Percentiles rank a stretch among this genome's conserved stretches.
phyloP scores from a whole-genome alignment of 2,888 invertebrate genomes.

The Odontothrips loti region DNA sequence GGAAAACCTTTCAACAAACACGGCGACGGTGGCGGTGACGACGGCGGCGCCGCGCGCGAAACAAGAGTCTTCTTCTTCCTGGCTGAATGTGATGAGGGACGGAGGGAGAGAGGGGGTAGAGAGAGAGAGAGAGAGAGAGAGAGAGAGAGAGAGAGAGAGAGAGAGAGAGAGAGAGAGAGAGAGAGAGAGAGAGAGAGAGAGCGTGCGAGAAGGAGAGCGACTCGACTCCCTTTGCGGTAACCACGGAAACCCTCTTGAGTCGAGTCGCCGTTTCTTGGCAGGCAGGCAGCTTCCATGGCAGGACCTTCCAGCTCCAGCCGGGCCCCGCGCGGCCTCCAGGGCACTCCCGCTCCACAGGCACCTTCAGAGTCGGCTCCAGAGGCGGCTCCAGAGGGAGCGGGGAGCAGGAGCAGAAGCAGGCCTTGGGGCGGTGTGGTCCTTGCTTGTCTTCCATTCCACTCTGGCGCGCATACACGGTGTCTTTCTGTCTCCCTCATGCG shows the following conservation, averaged over 20 bases:
- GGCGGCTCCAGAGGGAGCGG: too few species aligned
- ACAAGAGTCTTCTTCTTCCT: conserved; percentile 9
- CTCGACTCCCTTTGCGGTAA: not conserved
- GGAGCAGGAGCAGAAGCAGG: not conserved
- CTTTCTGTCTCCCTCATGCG: not conserved
- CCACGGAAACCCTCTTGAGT: not conserved
- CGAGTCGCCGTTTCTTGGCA: too few species aligned
- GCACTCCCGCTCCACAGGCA: not conserved
- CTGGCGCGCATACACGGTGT: not conserved
- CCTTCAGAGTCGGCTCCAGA: too few species aligned
- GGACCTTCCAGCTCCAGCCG: not conserved
- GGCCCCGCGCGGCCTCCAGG: not conserved
- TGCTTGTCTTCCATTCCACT: conserved; percentile 13
- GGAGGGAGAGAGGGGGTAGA: not conserved
- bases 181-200: not conserved
- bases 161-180: not conserved
- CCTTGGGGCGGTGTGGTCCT: not conserved
- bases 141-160: not conserved
- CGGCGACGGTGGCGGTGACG: not conserved
- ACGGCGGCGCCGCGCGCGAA: not conserved
- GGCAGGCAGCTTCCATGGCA: too few species aligned
- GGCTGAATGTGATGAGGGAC: conserved; percentile 13
- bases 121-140: not conserved
- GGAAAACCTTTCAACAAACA: conserved; percentile 3
- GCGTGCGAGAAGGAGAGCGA: not conserved